Evolutionary conservation across 2,797 vertebrate genomes (phyloP).

Genomic region (Rhabdophis nuchalis): DNA sequence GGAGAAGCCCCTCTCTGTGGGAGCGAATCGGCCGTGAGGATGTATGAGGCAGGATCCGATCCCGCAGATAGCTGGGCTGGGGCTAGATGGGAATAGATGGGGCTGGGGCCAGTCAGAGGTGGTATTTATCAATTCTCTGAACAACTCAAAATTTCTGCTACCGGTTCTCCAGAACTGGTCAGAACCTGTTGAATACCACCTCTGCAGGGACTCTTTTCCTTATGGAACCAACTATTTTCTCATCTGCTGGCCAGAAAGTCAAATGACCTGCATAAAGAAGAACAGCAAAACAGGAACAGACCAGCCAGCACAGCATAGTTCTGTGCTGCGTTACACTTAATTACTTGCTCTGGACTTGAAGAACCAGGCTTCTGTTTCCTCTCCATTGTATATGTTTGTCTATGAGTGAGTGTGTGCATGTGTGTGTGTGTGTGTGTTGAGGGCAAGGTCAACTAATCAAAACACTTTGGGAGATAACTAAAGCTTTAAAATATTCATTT

Average conservation of each 20-base stretch:
- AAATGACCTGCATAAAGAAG: not conserved
- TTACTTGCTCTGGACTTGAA: not conserved
- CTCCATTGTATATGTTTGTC: not conserved
- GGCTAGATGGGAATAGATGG: too few relatives aligned
- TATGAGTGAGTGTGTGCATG: not conserved
- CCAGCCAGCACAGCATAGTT: not conserved
- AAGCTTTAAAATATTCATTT: not conserved
- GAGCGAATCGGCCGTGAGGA: too few relatives aligned
- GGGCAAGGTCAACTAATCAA: not conserved
- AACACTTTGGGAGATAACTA: not conserved
- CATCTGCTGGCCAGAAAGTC: not conserved
- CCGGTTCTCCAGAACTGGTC: too few relatives aligned
- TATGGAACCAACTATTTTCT: not conserved
- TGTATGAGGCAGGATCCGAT: too few relatives aligned
- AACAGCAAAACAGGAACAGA: not conserved
- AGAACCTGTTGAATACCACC: too few relatives aligned
- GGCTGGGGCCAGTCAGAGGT: too few relatives aligned
- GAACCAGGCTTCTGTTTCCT: not conserved
- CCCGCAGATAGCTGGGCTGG: too few relatives aligned
- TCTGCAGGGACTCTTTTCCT: not conserved
- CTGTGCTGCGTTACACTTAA: not conserved
- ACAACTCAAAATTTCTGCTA: too few relatives aligned
- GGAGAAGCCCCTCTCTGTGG: too few relatives aligned
- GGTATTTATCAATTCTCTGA: too few relatives aligned
- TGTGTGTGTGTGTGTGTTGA: not conserved